These are phyloP conservation scores for Cromileptes altivelis DNA, from an alignment of 2,113 vertebrate genomes.

Conservation along the genomic window DNA sequence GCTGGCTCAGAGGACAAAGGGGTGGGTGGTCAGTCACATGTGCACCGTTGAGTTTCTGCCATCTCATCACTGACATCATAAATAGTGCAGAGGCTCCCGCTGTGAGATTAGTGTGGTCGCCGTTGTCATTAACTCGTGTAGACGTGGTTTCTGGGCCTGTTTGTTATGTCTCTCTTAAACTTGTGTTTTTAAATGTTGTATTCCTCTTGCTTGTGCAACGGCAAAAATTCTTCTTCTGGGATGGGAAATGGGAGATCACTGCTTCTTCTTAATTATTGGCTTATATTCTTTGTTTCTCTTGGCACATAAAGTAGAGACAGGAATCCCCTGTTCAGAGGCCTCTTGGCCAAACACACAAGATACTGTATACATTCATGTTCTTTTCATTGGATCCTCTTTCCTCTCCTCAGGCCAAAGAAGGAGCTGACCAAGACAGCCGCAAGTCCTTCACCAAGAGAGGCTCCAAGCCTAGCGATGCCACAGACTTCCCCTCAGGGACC, in stretches of 20 bases:
- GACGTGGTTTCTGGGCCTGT: slow-evolving; percentile 12
- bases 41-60: slow-evolving; percentile 32
- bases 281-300: slow-evolving; percentile 60
- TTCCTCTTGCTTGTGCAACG: slow-evolving; percentile 11
- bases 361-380: slow-evolving; percentile 60
- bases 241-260: slow-evolving; percentile 42
- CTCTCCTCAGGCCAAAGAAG: slow-evolving; percentile 84
- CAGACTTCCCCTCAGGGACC: slow-evolving; percentile 87
- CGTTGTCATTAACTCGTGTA: slow-evolving; percentile 11
- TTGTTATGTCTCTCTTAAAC: slow-evolving; percentile 8
- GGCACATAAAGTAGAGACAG: slow-evolving; percentile 38
- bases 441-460: slow-evolving; percentile 90
- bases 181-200: slow-evolving; percentile 26
- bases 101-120: slow-evolving; percentile 6
- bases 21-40: slow-evolving; percentile 67
- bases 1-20: slow-evolving; percentile 88
- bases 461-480: slow-evolving; percentile 84
- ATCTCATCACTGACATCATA: slow-evolving; percentile 9
- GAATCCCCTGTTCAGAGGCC: slow-evolving; percentile 49
- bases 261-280: slow-evolving; percentile 60
- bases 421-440: slow-evolving; percentile 88
- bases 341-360: slow-evolving; percentile 26
- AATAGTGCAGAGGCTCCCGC: slow-evolving; percentile 2
- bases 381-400: slow-evolving; percentile 50
- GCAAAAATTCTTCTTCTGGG: slow-evolving; percentile 15